Conservation (phyloP, 1,140 invertebrate genomes). For the Pogonognathellus flavescens region DNA sequence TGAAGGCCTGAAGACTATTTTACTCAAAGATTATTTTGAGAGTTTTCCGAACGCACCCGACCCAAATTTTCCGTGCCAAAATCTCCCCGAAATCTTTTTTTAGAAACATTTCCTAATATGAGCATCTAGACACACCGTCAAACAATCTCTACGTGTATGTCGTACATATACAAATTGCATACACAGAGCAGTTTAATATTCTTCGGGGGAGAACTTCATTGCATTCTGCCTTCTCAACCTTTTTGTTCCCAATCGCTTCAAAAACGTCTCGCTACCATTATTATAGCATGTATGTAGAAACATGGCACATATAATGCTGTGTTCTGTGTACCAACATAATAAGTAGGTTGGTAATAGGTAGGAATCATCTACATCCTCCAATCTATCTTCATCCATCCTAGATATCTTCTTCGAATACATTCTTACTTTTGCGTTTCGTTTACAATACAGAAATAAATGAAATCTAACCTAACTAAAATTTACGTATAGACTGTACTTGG, state of each 20-base stretch:
- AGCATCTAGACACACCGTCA: slow-evolving; percentile 57
- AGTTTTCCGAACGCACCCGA: slow-evolving; percentile 58
- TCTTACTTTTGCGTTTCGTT: neutral
- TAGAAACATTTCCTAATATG: slow-evolving; percentile 65
- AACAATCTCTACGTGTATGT: slow-evolving; percentile 27
- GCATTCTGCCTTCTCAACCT: neutral
- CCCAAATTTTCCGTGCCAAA: slow-evolving; percentile 62
- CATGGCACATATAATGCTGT: neutral
- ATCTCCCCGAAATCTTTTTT: slow-evolving; percentile 63
- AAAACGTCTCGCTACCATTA: neutral
- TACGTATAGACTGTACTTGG: no score
- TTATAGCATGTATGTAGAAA: neutral
- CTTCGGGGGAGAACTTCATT: neutral
- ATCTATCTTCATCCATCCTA: slow-evolving; percentile 9
- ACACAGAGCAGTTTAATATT: neutral
- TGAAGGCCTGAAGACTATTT: slow-evolving; percentile 56
- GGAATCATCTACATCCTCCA: neutral
- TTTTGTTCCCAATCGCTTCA: neutral
- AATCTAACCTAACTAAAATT: neutral
- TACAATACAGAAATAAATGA: slow-evolving; percentile 21
- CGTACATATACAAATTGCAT: neutral
- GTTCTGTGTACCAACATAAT: no score
- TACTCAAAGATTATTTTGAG: slow-evolving; percentile 60
- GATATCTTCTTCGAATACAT: neutral
- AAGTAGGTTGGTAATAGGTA: no score